Evolutionary conservation across 2,888 invertebrate genomes (phyloP).

Genomic region (Lasioglossum calceatum): DNA sequence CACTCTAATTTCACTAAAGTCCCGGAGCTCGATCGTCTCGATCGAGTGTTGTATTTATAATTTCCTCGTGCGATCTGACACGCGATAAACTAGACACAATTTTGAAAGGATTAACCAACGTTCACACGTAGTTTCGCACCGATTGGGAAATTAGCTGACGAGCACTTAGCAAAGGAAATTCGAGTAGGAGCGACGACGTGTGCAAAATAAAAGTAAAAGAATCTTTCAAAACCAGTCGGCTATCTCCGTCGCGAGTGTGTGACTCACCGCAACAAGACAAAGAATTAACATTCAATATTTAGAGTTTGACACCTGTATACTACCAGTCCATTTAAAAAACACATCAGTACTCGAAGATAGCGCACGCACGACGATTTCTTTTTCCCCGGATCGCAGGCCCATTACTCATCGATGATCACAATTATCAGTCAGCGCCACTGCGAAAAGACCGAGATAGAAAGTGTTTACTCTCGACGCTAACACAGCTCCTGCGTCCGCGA

Average conservation of each 20-base stretch:
- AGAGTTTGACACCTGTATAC: neutral
- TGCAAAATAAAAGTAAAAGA: neutral
- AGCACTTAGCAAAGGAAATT: neutral
- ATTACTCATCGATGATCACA: slow-evolving; percentile 41
- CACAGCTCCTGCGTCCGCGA: neutral
- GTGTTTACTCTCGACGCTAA: neutral
- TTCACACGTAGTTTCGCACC: neutral
- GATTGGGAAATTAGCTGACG: neutral
- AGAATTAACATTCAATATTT: slow-evolving; percentile 12
- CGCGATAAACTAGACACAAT: neutral
- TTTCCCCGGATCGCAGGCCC: slow-evolving; percentile 18
- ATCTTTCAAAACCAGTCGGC: neutral
- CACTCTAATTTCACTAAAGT: neutral
- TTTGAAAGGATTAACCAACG: neutral
- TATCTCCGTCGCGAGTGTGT: neutral
- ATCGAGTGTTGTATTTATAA: neutral
- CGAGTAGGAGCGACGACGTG: neutral
- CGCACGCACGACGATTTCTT: neutral
- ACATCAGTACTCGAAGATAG: neutral
- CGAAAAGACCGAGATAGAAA: neutral
- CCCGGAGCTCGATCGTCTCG: neutral
- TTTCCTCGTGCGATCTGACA: neutral
- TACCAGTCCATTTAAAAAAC: neutral
- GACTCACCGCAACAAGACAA: neutral
- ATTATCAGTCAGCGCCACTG: slow-evolving; percentile 32